Base-by-base conservation (phyloP, 1,140 invertebrate genomes). In the Saccostrea cuccullata region DNA sequence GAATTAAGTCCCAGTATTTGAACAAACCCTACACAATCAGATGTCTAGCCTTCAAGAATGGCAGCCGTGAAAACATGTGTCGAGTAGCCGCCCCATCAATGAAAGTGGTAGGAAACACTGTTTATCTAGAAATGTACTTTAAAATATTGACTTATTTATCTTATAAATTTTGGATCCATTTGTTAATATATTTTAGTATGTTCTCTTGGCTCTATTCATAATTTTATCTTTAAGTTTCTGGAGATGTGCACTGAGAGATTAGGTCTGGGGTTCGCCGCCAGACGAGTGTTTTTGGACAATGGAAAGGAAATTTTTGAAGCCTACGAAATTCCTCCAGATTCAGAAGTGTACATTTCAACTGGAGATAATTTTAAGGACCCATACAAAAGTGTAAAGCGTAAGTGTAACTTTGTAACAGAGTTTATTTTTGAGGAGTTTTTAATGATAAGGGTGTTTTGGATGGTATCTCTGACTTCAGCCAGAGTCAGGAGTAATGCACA, bases 351-450 rank as follows among this genome's bases (percentile, higher is more conserved):
- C 90, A 91, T 95, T 15, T 95, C 95, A 1, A 93, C 91, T 89
- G 95, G 95, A 56, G 95, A 95, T 87, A 91, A 92, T 36, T 95
- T 93, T 90, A 94, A 94, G 87, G 92, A 95, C 87, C 94, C 94
- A 13, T 93, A 92, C 83, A 89, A 87, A 55, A 83, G 85, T 55
- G 90, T 92, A 12, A 94, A 93, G 91, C 84, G 94, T 95, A 92
- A 91, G 92, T 90, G 55, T 82, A 56, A 5, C 17, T 55, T 12
- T 60, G 58, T 4, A 64, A 20, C 58, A 20, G 47, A 64, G 0
- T 64, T 20, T 5, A 17, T 64, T n/a, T 17, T 64, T 5, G 15
- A 64, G 17, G 58, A 6, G n/a, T 64, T 47, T 47, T 1, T 47
- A 47, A 47, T 47, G 40, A 47, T 6, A 47, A 47, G 6, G 40